A percentile compares a stretch with the other conserved stretches of the same genome.
Conservation (phyloP, 1,140 invertebrate genomes). For the Saccostrea glomerata region DNA sequence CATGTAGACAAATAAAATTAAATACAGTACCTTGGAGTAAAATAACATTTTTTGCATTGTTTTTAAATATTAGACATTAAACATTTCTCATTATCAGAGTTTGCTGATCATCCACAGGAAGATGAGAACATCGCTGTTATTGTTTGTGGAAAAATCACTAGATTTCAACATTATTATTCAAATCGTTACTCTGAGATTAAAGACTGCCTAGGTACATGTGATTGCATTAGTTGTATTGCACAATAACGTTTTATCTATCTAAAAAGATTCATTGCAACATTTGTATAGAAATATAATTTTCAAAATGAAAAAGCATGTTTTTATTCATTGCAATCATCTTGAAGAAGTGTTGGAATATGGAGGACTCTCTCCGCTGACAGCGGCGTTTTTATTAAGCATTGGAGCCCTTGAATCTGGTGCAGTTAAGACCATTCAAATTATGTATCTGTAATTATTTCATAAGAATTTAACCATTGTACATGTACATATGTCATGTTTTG, state of each 20-base stretch:
- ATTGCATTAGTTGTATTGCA: not conserved
- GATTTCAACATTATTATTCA: not conserved
- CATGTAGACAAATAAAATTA: too few relatives aligned
- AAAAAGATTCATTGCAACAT: too few relatives aligned
- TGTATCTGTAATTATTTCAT: too few relatives aligned
- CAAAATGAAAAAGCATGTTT: too few relatives aligned
- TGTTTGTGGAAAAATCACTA: not conserved
- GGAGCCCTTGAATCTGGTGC: not conserved
- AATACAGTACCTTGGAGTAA: too few relatives aligned
- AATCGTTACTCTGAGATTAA: not conserved
- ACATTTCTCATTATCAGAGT: not conserved
- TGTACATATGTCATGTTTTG: too few relatives aligned
- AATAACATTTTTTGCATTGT: too few relatives aligned
- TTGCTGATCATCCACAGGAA: not conserved
- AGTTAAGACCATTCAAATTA: too few relatives aligned
- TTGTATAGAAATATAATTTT: too few relatives aligned
- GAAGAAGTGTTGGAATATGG: not conserved
- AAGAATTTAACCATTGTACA: too few relatives aligned
- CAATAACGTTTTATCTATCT: not conserved
- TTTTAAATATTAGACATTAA: not conserved
- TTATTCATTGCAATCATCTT: not conserved
- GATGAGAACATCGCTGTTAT: not conserved
- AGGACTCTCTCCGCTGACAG: not conserved
- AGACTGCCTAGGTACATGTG: not conserved
- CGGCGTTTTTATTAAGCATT: not conserved